Conservation (phyloP, 2,797 vertebrate species). For the Lophius americanus region DNA sequence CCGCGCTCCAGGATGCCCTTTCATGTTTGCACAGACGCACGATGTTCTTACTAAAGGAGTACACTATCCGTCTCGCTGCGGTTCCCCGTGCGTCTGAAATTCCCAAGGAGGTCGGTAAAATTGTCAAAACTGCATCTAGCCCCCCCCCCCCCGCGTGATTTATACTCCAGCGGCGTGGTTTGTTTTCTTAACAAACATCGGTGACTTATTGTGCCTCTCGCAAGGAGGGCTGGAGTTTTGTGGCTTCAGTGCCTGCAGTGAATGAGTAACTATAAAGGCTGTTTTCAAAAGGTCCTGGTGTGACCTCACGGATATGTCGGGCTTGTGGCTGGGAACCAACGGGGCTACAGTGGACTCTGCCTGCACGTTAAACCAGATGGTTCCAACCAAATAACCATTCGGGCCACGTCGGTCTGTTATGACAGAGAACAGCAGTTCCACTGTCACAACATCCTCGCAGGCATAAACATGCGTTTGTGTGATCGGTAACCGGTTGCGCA, state of each 20-base stretch:
- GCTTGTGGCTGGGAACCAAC: slow-evolving; percentile 36
- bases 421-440: slow-evolving; percentile 61
- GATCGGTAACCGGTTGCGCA: slow-evolving; percentile 24
- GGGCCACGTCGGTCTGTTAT: slow-evolving; percentile 50
- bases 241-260: slow-evolving; percentile 37
- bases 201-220: slow-evolving; percentile 57
- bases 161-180: slow-evolving; percentile 44
- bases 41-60: slow-evolving; percentile 63
- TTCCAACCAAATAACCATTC: slow-evolving; percentile 51
- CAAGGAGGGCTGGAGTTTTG: slow-evolving; percentile 39
- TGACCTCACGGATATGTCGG: slow-evolving; percentile 56
- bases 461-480: slow-evolving; percentile 39
- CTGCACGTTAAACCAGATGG: slow-evolving; percentile 55
- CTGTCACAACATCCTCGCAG: slow-evolving; percentile 49
- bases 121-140: slow-evolving; percentile 56
- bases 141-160: slow-evolving; percentile 45
- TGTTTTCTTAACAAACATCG: slow-evolving; percentile 68
- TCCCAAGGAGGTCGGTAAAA: slow-evolving; percentile 51
- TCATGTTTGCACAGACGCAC: slow-evolving; percentile 64
- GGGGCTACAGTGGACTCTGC: slow-evolving; percentile 46
- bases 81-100: slow-evolving; percentile 51
- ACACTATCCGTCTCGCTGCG: slow-evolving; percentile 54
- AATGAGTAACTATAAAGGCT: slow-evolving; percentile 61
- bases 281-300: slow-evolving; percentile 44
- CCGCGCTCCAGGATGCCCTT: slow-evolving; percentile 62